A percentile compares a stretch with the other conserved stretches of the same genome.
Conservation (phyloP, 2,797 vertebrate genomes). For the Emydoidea blandingii region DNA sequence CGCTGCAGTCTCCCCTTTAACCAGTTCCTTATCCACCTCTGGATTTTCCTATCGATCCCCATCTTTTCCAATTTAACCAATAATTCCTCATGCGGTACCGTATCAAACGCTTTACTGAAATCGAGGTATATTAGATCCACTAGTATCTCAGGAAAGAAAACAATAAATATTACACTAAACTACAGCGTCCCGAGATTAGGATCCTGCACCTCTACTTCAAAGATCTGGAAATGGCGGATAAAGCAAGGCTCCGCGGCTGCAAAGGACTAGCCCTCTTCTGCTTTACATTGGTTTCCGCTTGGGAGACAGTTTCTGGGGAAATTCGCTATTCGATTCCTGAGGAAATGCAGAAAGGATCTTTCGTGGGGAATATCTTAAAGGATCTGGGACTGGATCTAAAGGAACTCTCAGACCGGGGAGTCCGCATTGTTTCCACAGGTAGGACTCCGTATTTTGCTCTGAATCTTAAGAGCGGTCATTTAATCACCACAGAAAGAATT, state of each 20-base stretch:
- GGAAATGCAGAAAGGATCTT: conserved; percentile 68
- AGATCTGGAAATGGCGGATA: conserved; percentile 43
- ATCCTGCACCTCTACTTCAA: not conserved
- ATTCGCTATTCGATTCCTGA: conserved; percentile 77
- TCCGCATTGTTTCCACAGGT: not conserved
- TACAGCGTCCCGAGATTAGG: not conserved
- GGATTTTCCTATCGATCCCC: too few species aligned
- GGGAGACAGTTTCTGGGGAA: conserved; percentile 37
- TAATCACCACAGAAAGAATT: not conserved
- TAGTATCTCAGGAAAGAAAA: not conserved
- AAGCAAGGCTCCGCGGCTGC: not conserved
- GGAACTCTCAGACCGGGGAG: not conserved
- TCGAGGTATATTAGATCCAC: too few species aligned
- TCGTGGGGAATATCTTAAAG: conserved; percentile 65
- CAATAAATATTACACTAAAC: not conserved
- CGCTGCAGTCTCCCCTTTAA: too few species aligned
- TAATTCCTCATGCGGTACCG: too few species aligned
- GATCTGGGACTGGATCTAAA: not conserved
- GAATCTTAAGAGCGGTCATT: not conserved
- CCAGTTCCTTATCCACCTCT: too few species aligned
- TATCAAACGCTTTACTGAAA: too few species aligned
- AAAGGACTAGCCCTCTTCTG: not conserved
- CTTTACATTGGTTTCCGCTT: conserved; percentile 27
- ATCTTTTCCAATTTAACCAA: too few species aligned
- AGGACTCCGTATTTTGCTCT: not conserved